Conservation (phyloP, 1,140 invertebrate genomes). For the Cherax destructor region DNA sequence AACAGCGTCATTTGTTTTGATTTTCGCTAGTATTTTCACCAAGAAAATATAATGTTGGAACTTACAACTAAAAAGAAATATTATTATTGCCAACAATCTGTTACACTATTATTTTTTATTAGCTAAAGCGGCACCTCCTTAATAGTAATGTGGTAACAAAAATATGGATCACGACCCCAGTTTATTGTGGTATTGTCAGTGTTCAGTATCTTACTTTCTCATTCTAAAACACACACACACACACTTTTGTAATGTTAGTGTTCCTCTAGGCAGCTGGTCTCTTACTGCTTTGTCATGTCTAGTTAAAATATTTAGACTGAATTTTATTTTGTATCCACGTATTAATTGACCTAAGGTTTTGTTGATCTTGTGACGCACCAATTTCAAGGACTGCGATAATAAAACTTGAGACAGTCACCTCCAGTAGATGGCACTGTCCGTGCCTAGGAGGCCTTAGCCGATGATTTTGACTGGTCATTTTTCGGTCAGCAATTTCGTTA, state of each 20-base stretch:
- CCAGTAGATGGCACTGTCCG: too few relatives aligned
- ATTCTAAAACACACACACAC: too few relatives aligned
- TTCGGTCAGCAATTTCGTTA: too few relatives aligned
- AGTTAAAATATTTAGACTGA: conserved; percentile 26
- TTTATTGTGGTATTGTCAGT: neutral
- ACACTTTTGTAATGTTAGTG: conserved; percentile 7
- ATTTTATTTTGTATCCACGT: conserved; percentile 23
- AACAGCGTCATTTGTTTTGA: neutral
- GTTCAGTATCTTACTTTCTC: neutral
- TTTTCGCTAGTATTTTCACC: neutral
- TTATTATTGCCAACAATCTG: neutral
- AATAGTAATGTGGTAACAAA: neutral
- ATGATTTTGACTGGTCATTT: too few relatives aligned
- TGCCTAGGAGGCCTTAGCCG: too few relatives aligned
- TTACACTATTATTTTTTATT: neutral
- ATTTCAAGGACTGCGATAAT: neutral
- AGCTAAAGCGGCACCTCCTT: neutral
- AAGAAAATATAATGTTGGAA: neutral
- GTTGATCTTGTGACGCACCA: conserved; percentile 22
- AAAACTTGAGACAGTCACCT: neutral
- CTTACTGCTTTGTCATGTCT: conserved; percentile 45
- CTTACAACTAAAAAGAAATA: neutral
- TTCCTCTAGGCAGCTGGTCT: conserved; percentile 39
- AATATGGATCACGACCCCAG: neutral
- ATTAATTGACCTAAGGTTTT: neutral